Evolutionary conservation across 2,888 invertebrate species (phyloP).

Genomic region (Blera fallax): DNA sequence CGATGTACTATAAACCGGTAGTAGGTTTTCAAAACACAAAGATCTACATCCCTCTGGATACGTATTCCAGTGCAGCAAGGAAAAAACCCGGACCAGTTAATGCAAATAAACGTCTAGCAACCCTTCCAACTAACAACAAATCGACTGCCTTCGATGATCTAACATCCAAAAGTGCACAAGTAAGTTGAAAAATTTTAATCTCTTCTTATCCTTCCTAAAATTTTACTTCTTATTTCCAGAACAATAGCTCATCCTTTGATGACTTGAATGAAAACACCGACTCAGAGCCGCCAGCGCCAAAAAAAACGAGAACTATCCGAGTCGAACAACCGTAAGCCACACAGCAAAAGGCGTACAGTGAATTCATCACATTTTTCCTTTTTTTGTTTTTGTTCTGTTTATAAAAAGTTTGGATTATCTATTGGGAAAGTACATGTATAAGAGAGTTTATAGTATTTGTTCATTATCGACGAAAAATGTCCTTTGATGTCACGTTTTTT

Average conservation of each 20-base stretch:
- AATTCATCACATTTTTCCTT: conserved; percentile 34
- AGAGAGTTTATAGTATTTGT: conserved; percentile 50
- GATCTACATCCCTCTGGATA: conserved; percentile 91
- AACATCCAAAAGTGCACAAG: conserved; percentile 74
- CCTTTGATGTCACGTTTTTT: background rate
- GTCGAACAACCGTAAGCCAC: conserved; percentile 33
- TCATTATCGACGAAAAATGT: conserved; percentile 4
- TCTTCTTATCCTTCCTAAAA: background rate
- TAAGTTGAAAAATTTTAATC: conserved; percentile 21
- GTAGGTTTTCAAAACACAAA: conserved; percentile 88
- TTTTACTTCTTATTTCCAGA: conserved; percentile 6
- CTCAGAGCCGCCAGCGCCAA: conserved; percentile 54
- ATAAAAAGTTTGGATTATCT: conserved; percentile 19
- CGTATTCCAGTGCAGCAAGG: conserved; percentile 76
- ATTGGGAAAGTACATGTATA: conserved; percentile 41
- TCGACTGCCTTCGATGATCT: conserved; percentile 74
- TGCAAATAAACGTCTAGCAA: conserved; percentile 72
- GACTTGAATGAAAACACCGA: conserved; percentile 49
- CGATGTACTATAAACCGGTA: conserved; percentile 93
- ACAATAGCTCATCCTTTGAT: conserved; percentile 60
- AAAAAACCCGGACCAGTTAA: conserved; percentile 66
- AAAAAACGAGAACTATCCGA: conserved; percentile 61
- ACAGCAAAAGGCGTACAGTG: background rate
- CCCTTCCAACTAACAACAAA: conserved; percentile 58
- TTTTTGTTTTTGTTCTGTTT: conserved; percentile 38